phyloP scores from a whole-genome alignment of 2,113 vertebrate species.

The Picathartes gymnocephalus region DNA sequence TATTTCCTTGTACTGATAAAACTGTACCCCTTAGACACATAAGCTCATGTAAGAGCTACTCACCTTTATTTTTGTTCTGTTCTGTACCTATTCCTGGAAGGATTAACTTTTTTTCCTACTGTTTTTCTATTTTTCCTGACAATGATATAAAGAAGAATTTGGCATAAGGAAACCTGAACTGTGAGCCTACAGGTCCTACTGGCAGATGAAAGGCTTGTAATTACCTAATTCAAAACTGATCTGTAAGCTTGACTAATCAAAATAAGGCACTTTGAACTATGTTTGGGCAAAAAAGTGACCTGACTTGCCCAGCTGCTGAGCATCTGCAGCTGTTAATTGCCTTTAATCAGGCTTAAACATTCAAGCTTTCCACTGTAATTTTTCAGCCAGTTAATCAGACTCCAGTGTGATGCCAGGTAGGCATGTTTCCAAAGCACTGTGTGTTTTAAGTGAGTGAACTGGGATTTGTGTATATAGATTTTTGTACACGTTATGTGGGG shows the following conservation, averaged over 20 bases:
- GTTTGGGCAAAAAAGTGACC: not conserved
- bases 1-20: not conserved
- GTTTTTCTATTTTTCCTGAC: not conserved
- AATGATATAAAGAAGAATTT: not conserved
- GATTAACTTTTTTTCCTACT: not conserved
- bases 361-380: not conserved
- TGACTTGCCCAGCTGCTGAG: not conserved
- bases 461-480: not conserved
- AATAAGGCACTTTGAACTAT: not conserved
- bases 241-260: not conserved
- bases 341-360: not conserved
- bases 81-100: not conserved
- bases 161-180: not conserved
- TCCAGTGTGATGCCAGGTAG: not conserved
- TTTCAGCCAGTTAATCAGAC: not conserved
- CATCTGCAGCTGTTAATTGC: not conserved
- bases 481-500: fast-evolving
- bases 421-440: not conserved
- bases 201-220: not conserved
- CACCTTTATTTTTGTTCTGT: not conserved
- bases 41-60: not conserved
- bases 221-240: not conserved
- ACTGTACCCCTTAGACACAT: not conserved
- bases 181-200: not conserved
- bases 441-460: not conserved